Base-by-base conservation (phyloP, 2,888 invertebrate genomes). In the Campoplex capitator region DNA sequence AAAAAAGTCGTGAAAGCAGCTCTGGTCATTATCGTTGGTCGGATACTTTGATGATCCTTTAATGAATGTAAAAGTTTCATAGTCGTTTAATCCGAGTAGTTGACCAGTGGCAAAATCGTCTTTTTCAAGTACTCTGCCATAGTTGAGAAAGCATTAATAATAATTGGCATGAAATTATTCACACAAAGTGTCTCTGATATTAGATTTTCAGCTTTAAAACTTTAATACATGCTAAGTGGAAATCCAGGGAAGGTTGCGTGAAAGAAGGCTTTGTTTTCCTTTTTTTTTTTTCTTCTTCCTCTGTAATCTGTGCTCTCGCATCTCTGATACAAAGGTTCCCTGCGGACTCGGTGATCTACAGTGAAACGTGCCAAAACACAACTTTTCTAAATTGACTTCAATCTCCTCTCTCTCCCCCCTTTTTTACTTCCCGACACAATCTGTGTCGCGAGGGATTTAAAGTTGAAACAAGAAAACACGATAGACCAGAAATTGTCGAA, bases 61-160 rank as follows among this genome's bases (percentile, higher is more conserved):
- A 51, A 51, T 32, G 65, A 18, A 38, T 51, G 42, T 18, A 51
- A 48, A 65, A 48, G 76, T 45, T 71, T 56, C 18, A 54, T 54
- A 18, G 23, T 28, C 32, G 70, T 79, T 58, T 42, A 23, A 51
- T 67, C n/a, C 48, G 51, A 28, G 18, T 45, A 56, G 56, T 32
- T 28, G 58, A 1, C 23, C 23, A 38, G 68, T 28, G 54, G 42
- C 45, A 56, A 11, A 32, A 79, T 58, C 70, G 28, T n/a, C 16
- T 58, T 79, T 79, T 70, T 58, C 1, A 32, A 70, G 45, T 54
- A 32, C 58, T 48, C 58, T 32, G n/a, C 45, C 45, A 32, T 32
- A 45, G 70, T 56, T 11, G 18, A 79, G n/a, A n/a, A 28, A 70
- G 42, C 56, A 71, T 79, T 79, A 79, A 79, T 70, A 58, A 79